Conservation (phyloP, 2,888 invertebrate species). For the Chrysolina oricalcia region DNA sequence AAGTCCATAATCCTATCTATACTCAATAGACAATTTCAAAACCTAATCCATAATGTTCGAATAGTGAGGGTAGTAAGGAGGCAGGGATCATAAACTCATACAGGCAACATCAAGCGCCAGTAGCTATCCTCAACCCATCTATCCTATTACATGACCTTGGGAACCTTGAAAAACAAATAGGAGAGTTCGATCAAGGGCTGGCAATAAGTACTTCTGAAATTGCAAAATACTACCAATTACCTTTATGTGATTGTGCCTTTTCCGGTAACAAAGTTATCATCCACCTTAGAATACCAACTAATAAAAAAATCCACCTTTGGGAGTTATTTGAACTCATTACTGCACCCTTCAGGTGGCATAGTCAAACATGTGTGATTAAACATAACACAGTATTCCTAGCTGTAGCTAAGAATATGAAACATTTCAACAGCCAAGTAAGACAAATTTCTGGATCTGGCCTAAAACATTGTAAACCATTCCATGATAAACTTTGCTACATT, state of each 20-base stretch:
- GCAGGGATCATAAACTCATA: constrained; percentile 11
- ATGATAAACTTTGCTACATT: neutral
- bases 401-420: neutral
- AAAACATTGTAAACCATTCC: neutral
- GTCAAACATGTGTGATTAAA: neutral
- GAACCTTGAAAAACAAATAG: no score
- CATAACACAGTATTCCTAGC: neutral
- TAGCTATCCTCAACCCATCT: no score
- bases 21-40: neutral
- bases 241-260: neutral
- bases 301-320: neutral
- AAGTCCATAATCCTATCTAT: neutral
- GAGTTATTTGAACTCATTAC: neutral
- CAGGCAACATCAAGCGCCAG: neutral
- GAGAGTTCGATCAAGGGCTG: no score
- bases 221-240: constrained; percentile 1
- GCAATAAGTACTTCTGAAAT: no score
- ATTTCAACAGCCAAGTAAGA: neutral
- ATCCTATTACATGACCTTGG: no score
- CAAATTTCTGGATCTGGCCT: neutral
- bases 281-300: neutral
- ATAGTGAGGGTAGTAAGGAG: neutral
- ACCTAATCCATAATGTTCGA: neutral
- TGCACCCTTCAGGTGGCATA: neutral
- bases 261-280: neutral